phyloP scores from a whole-genome alignment of 2,888 invertebrate genomes.

The Cetonia aurata region DNA sequence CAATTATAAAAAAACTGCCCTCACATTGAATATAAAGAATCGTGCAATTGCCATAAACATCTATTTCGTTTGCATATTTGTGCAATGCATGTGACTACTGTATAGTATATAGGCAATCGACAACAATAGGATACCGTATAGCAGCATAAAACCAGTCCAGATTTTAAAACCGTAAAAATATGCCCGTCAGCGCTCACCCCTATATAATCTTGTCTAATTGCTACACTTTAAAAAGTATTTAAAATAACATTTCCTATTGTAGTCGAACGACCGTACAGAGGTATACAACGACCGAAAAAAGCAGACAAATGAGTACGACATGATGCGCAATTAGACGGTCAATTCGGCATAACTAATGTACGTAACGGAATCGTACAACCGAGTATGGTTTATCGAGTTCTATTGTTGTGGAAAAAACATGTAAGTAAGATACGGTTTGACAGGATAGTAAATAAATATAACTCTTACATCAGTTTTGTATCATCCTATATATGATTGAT shows the following conservation, averaged over 20 bases:
- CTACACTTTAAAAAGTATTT: slow-evolving; percentile 21
- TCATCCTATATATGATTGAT: too few species aligned
- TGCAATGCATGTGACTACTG: too few species aligned
- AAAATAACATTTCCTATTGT: slow-evolving; percentile 21
- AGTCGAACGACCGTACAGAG: neutral
- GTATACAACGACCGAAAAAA: neutral
- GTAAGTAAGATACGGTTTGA: too few species aligned
- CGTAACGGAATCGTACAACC: slow-evolving; percentile 22
- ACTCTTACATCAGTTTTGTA: too few species aligned
- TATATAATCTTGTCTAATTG: slow-evolving; percentile 22
- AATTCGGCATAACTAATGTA: slow-evolving; percentile 30
- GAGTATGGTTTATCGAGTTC: neutral
- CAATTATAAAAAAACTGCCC: too few species aligned
- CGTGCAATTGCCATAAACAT: too few species aligned
- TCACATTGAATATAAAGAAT: too few species aligned
- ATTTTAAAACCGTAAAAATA: slow-evolving; percentile 2
- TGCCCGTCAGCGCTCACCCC: neutral
- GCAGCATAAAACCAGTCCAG: neutral
- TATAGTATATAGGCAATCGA: too few species aligned
- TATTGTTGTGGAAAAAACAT: neutral
- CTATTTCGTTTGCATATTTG: too few species aligned
- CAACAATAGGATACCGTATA: too few species aligned
- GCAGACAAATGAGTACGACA: slow-evolving; percentile 12
- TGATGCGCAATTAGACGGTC: slow-evolving; percentile 22
- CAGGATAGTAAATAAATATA: too few species aligned